Percentiles rank a stretch among this genome's conserved stretches.
Evolutionary conservation across 2,888 invertebrate species (phyloP).

Genomic region (Alviniconcha strummeri): DNA sequence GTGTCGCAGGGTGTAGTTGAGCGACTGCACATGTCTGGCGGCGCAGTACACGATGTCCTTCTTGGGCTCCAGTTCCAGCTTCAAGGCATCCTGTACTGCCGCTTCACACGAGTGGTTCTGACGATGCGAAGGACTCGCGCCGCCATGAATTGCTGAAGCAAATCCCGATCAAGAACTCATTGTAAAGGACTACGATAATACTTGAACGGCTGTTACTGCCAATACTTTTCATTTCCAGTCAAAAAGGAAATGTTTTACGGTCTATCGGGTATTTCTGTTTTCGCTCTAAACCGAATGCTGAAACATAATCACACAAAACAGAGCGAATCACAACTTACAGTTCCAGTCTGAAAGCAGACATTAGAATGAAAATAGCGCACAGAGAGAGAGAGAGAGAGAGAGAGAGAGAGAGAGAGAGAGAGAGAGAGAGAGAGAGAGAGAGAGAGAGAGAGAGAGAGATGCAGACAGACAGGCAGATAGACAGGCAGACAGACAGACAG

Average conservation of each 20-base stretch:
- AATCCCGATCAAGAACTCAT: background rate
- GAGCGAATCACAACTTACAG: too few relatives aligned
- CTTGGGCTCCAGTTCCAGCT: background rate
- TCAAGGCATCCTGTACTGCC: conserved; percentile 6
- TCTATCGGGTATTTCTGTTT: too few relatives aligned
- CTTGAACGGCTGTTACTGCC: too few relatives aligned
- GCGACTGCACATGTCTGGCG: conserved; percentile 8
- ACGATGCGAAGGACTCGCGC: background rate
- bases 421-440: background rate
- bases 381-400: background rate
- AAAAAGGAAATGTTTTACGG: too few relatives aligned
- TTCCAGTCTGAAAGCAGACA: too few relatives aligned
- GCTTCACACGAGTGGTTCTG: conserved; percentile 18
- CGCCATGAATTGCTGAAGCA: background rate
- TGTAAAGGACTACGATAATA: too few relatives aligned
- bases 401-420: conserved; percentile 4
- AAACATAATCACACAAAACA: too few relatives aligned
- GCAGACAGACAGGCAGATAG: too few relatives aligned
- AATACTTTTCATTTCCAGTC: too few relatives aligned
- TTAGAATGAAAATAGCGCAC: background rate
- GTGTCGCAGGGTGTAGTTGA: background rate
- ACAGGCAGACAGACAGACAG: too few relatives aligned
- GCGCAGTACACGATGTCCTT: conserved; percentile 19
- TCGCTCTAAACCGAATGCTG: too few relatives aligned
- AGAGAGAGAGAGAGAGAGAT: background rate